A percentile compares a stretch with the other conserved stretches of the same genome.
These are phyloP conservation scores for Erythrolamprus reginae DNA, from an alignment of 2,113 vertebrate species.

Conservation along the genomic window DNA sequence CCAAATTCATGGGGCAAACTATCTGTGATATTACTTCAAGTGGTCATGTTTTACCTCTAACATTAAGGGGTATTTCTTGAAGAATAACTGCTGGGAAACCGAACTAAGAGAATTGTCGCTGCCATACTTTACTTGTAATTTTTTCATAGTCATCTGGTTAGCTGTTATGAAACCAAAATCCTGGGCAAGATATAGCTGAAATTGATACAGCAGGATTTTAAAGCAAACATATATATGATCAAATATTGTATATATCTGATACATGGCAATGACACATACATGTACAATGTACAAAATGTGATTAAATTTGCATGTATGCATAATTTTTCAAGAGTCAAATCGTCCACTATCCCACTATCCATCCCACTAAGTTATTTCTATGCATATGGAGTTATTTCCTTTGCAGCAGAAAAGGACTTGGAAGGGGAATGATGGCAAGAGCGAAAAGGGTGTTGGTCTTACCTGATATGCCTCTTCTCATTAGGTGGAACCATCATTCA, in stretches of 20 bases:
- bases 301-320: neutral
- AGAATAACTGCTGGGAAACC: neutral
- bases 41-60: neutral
- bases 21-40: neutral
- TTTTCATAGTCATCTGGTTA: neutral
- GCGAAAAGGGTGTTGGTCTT: too few species aligned
- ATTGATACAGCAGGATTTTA: neutral
- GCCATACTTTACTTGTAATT: neutral
- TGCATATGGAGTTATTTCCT: neutral
- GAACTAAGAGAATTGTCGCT: neutral
- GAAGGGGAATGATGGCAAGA: neutral
- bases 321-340: neutral
- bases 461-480: too few species aligned
- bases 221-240: neutral
- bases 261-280: neutral
- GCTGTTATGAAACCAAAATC: neutral
- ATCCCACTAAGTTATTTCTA: neutral
- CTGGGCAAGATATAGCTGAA: neutral
- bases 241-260: neutral
- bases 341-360: neutral
- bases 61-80: neutral
- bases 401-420: neutral
- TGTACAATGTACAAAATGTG: neutral
- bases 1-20: neutral
- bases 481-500: too few species aligned